Evolutionary conservation across 2,888 invertebrate genomes (phyloP), one percentile per base, ranked within the genome.

Genomic region (Chrysopilus asiliformis): DNA sequence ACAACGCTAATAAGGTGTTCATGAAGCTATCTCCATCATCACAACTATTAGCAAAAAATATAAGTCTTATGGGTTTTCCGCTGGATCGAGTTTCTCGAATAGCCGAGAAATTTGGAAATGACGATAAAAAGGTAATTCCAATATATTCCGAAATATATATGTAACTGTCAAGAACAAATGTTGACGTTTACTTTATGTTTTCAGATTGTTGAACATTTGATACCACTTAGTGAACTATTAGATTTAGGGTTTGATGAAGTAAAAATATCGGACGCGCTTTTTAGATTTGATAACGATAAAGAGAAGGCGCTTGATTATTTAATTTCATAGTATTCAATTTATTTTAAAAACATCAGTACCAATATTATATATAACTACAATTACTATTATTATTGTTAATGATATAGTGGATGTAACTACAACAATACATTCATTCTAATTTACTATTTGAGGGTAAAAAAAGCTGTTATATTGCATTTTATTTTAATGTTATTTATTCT

Each of bases 11-110:
- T 17, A 40, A 44, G 34, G 42, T 52, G 13, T 47, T 45, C 36
- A 41, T 45, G 31, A 49, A 47, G 40, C 58, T 76, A 47, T 62
- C 71, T 18, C 56, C 63, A 9, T 67, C 71, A 34, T 64, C 72
- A 38, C 79, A 81, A 57, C 68, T 66, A 25, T 66, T 85, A 52
- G 83, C 80, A 35, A 70, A 72, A 51, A 76, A 76, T 45, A 76
- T 91, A 40, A 76, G 77, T 51, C 73, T 76, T 42, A 93, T 93
- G 91, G 93, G 93, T 2, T 93, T 93, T 56, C 79, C 85, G 0
- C 56, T 82, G 34, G 72, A 79, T 39, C 72, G 85, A 57, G 86
- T 85, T 13, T 78, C 82, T 4, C 72, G 85, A 49, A 80, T 84
- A n/a, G 80, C 81, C 47, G 72, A 76, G 47, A 67, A 77, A 33